Conservation (phyloP, 1,140 invertebrate genomes). For the Lerema accius region DNA sequence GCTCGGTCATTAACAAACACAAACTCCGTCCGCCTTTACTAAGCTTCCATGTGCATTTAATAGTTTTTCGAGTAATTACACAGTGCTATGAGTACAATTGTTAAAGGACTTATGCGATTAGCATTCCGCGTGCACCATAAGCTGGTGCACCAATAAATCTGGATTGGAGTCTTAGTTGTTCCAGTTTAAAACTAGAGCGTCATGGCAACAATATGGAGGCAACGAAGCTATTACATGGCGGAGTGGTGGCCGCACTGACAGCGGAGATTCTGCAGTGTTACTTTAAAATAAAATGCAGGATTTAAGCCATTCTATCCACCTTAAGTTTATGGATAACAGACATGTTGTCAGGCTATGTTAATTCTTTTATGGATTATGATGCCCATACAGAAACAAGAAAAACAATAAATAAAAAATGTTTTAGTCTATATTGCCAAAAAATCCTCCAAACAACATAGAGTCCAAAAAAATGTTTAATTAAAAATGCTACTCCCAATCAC, state of each 20-base stretch:
- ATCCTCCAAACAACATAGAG: too few relatives aligned
- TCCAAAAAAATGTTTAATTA: too few relatives aligned
- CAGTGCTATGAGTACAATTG: background rate
- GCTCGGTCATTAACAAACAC: too few relatives aligned
- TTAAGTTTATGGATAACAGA: too few relatives aligned
- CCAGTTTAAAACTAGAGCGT: conserved; percentile 32
- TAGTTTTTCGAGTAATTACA: conserved; percentile 9
- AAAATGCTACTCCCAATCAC: too few relatives aligned
- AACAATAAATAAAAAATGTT: too few relatives aligned
- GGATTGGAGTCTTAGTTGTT: conserved; percentile 26
- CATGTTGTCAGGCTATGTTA: too few relatives aligned
- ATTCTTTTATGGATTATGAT: too few relatives aligned
- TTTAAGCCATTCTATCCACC: too few relatives aligned
- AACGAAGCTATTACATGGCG: conserved; percentile 27
- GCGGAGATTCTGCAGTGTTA: background rate
- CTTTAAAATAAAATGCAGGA: background rate
- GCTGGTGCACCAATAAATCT: conserved; percentile 25
- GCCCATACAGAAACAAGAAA: too few relatives aligned
- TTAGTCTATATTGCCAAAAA: too few relatives aligned
- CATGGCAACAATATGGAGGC: conserved; percentile 30
- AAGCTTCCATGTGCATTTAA: conserved; percentile 1
- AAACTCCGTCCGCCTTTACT: background rate
- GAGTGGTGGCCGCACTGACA: background rate
- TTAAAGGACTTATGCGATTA: conserved; percentile 23
- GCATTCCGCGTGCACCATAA: conserved; percentile 23